Base-by-base conservation (phyloP, 2,797 vertebrate species). In the Gymnodraco acuticeps region DNA sequence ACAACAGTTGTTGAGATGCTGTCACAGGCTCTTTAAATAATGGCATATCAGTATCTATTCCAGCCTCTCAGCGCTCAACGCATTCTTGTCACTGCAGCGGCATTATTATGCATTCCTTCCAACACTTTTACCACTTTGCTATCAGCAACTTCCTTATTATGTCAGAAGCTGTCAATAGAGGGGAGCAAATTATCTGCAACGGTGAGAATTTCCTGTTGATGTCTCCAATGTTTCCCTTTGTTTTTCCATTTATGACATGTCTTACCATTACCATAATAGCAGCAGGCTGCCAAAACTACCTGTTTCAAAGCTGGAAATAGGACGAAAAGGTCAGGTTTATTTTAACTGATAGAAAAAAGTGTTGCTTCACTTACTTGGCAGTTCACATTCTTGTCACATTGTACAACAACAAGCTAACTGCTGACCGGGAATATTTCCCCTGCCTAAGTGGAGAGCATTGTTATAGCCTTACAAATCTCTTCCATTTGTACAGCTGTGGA, bases 401-500 rank as follows among this genome's bases (percentile, higher is more conserved):
- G 56, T 73, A 59, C 54, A 74, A 78, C 47, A 87, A 82, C 53
- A 81, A 73, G 53, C 72, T 72, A 77, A 82, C 65, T 53, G 64
- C 79, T 81, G 73, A 78, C 14, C 0, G 13, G 60, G 51, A 72
- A 80, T 51, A 58, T 81, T 80, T 84, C 56, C 33, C 68, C 62
- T 33, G 64, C 51, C 66, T 67, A 43, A 81, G 77, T 66, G 64
- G 45, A 76, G 65, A 83, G 64, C 59, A 83, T 82, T 84, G 82
- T 86, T 86, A 65, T 51, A 46, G 80, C 65, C 61, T 73, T 68
- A 27, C 78, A 84, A 51, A 55, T 61, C 76, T 78, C 66, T 70
- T 77, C 65, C 83, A 89, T 91, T 90, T 85, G 59, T 77, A 80
- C 88, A 88, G 89, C 88, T 92, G 90, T 82, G 75, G 70, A 72